A percentile compares a stretch with the other conserved stretches of the same genome.
Evolutionary conservation across 1,140 invertebrate species (phyloP).

Genomic region (Halesus radiatus): DNA sequence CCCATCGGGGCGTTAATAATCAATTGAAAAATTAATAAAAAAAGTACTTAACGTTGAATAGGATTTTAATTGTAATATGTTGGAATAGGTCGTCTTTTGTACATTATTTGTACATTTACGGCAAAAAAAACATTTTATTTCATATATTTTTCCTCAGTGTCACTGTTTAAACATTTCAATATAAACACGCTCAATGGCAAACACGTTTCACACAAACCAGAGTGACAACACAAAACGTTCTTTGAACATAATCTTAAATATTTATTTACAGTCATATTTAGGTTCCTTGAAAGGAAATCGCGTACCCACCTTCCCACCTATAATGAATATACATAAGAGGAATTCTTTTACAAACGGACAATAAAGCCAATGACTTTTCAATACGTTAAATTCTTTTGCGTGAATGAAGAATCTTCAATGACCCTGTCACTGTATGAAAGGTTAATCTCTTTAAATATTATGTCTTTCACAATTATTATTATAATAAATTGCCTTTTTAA

Average conservation of each 20-base stretch:
- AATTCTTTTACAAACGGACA: conserved; percentile 3
- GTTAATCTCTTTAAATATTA: conserved; percentile 4
- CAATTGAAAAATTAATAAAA: no score
- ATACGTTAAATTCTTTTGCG: neutral
- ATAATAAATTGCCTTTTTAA: neutral
- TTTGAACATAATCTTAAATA: conserved; percentile 17
- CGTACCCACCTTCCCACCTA: neutral
- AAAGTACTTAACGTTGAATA: no score
- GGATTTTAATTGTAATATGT: no score
- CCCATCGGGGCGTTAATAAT: no score
- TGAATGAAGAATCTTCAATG: neutral
- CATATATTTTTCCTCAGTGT: no score
- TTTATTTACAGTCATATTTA: conserved; percentile 22
- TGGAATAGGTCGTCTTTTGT: no score
- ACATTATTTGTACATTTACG: no score
- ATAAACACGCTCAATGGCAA: no score
- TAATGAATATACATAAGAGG: neutral
- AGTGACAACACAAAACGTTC: neutral
- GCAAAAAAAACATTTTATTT: no score
- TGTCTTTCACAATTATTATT: neutral
- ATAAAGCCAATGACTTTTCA: conserved; percentile 15
- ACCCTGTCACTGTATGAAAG: neutral
- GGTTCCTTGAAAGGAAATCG: neutral
- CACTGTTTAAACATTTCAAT: no score
- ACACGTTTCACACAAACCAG: neutral